Conservation (phyloP, 1,140 invertebrate species). For the Polypedilum pembai region DNA sequence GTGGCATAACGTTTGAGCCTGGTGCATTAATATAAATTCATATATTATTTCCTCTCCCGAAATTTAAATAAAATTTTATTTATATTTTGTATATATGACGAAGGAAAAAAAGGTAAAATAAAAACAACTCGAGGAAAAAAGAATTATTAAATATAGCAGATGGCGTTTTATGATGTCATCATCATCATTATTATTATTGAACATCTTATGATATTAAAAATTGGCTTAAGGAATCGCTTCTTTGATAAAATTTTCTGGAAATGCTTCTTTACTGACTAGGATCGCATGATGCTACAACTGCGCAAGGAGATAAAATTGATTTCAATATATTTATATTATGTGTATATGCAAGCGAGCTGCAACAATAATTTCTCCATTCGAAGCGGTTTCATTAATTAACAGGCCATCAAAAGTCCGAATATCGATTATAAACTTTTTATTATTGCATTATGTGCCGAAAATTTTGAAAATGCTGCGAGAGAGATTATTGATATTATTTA, state of each 20-base stretch:
- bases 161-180: not conserved
- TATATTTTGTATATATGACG: no score
- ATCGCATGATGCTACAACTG: not conserved
- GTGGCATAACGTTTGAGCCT: no score
- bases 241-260: not conserved
- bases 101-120: not conserved
- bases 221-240: not conserved
- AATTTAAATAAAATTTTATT: no score
- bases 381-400: not conserved
- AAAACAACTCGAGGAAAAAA: not conserved
- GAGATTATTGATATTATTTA: not conserved
- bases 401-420: not conserved
- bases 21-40: no score
- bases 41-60: no score
- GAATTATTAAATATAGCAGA: not conserved
- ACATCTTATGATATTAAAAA: not conserved
- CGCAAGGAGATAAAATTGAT: not conserved
- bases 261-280: not conserved
- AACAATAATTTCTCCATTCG: constrained; percentile 11
- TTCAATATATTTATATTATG: not conserved
- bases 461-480: not conserved
- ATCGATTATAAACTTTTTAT: not conserved
- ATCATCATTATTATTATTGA: not conserved
- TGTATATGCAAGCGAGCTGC: no score
- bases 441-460: not conserved